phyloP scores from a whole-genome alignment of 35 echinoderm and acorn worm species.

The Ophiothrix spiculata region DNA sequence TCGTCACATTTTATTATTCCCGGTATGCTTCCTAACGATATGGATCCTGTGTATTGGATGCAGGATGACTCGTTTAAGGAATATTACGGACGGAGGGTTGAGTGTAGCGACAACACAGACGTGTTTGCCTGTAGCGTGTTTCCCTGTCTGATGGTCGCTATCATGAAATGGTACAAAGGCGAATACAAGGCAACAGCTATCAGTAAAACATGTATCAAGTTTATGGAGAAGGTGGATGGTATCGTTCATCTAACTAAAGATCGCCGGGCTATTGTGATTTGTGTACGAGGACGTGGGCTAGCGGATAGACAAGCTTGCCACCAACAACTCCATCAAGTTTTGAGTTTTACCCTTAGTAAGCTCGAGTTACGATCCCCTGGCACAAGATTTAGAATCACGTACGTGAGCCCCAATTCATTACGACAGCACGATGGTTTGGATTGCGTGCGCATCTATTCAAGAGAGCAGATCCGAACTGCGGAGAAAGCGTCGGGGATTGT shows the following conservation, averaged over 20 bases:
- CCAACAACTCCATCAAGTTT: neutral
- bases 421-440: neutral
- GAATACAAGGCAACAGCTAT: neutral
- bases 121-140: neutral
- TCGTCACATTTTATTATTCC: neutral
- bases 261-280: neutral
- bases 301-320: neutral
- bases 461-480: neutral
- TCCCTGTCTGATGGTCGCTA: neutral
- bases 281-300: neutral
- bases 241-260: neutral
- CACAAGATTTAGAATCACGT: neutral
- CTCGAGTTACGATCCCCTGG: neutral
- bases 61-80: neutral
- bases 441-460: neutral
- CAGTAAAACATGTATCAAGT: neutral
- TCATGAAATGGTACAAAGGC: conserved; percentile 4
- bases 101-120: neutral
- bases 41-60: conserved; percentile 4
- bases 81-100: neutral
- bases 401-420: neutral
- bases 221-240: neutral
- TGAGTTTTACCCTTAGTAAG: neutral
- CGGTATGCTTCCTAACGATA: neutral
- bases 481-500: neutral